Conservation (phyloP, 2,888 invertebrate genomes). For the Linyphia triangularis region DNA sequence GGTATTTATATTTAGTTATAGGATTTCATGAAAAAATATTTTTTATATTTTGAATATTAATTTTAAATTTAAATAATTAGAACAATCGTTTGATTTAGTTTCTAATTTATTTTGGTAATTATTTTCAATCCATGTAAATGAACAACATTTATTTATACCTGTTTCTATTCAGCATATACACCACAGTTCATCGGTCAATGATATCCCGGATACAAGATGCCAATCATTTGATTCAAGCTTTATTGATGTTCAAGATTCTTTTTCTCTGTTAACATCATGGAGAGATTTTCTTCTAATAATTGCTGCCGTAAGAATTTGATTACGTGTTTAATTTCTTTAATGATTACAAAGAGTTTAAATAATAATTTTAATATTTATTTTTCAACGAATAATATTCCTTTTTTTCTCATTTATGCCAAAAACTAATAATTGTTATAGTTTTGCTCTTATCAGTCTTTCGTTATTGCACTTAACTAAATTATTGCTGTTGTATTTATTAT, state of each 20-base stretch:
- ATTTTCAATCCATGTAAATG: neutral
- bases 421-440: neutral
- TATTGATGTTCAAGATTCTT: conserved; percentile 53
- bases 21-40: too few species aligned
- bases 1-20: too few species aligned
- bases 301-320: conserved; percentile 54
- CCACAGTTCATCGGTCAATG: neutral
- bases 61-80: too few species aligned
- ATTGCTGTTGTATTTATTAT: too few species aligned
- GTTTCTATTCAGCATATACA: conserved; percentile 45
- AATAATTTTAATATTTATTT: neutral
- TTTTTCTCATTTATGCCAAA: neutral
- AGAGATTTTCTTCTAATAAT: conserved; percentile 73
- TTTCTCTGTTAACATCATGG: conserved; percentile 68
- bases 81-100: too few species aligned
- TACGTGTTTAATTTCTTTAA: neutral
- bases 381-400: too few species aligned
- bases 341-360: neutral
- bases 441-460: too few species aligned
- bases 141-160: neutral
- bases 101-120: neutral
- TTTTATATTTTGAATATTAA: too few species aligned
- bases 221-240: conserved; percentile 35
- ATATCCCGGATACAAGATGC: neutral
- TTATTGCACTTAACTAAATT: too few species aligned